Percentiles rank a stretch among this genome's conserved stretches.
Evolutionary conservation across 2,888 invertebrate genomes (phyloP).

Genomic region (Saturnia japonica): DNA sequence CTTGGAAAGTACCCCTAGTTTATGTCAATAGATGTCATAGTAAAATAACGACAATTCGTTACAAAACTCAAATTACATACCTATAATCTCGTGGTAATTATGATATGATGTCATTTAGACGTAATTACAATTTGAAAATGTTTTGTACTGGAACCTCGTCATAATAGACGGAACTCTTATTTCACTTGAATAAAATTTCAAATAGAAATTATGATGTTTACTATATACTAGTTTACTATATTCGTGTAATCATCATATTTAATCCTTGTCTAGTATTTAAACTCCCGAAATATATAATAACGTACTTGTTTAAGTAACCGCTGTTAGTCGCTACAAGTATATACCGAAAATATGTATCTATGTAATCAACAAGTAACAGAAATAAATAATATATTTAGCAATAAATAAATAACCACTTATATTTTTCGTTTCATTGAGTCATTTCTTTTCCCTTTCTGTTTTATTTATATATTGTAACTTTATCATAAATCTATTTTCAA

Average conservation of each 20-base stretch:
- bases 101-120: no score
- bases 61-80: not conserved
- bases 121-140: no score
- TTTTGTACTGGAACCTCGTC: no score
- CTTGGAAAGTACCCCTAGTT: no score
- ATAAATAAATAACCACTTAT: slow-evolving; percentile 29
- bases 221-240: no score
- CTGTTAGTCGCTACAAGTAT: slow-evolving; percentile 31
- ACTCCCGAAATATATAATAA: slow-evolving; percentile 13
- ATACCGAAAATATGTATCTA: slow-evolving; percentile 34
- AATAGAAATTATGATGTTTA: not conserved
- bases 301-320: slow-evolving; percentile 25
- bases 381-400: slow-evolving; percentile 65
- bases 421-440: slow-evolving; percentile 9
- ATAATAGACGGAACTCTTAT: no score
- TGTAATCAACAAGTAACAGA: slow-evolving; percentile 64
- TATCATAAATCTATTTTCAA: not conserved
- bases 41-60: no score
- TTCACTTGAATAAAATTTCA: not conserved
- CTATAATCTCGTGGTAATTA: not conserved
- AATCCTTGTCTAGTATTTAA: slow-evolving; percentile 5
- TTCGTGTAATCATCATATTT: not conserved
- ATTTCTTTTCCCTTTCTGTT: not conserved
- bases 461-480: not conserved
- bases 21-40: no score